Conservation (phyloP, 2,888 invertebrate genomes). For the Hoplodrina blanda region DNA sequence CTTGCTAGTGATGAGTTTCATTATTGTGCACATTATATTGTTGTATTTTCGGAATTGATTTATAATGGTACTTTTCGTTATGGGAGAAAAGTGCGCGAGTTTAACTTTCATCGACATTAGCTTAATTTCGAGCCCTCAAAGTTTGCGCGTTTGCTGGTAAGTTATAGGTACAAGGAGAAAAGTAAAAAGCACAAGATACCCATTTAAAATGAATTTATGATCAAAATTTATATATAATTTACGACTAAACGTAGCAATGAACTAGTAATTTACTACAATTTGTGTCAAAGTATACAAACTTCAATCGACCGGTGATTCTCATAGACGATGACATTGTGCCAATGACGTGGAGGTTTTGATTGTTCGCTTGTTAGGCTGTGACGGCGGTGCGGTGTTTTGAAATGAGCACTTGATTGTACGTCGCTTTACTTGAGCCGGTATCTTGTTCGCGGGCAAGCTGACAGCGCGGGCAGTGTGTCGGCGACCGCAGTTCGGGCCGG, state of each 20-base stretch:
- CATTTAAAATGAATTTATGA: not conserved
- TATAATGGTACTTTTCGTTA: slow-evolving; percentile 51
- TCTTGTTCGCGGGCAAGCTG: slow-evolving; percentile 76
- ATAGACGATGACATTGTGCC: slow-evolving; percentile 68
- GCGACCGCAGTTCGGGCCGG: slow-evolving; percentile 82
- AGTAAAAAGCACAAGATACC: slow-evolving; percentile 1
- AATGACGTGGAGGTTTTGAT: slow-evolving; percentile 75
- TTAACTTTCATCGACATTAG: slow-evolving; percentile 62
- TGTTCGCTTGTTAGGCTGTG: slow-evolving; percentile 74
- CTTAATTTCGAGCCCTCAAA: slow-evolving; percentile 58
- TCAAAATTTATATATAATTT: slow-evolving; percentile 6
- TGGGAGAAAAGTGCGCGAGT: slow-evolving; percentile 71
- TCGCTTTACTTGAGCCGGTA: slow-evolving; percentile 75
- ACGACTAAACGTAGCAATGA: slow-evolving; percentile 15
- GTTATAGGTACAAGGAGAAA: slow-evolving; percentile 48
- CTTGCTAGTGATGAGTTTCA: slow-evolving; percentile 42
- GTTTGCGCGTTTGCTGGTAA: slow-evolving; percentile 75
- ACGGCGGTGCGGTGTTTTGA: slow-evolving; percentile 74
- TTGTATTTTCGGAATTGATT: slow-evolving; percentile 8
- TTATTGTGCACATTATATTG: slow-evolving; percentile 14
- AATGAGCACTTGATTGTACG: slow-evolving; percentile 77
- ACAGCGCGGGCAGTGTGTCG: slow-evolving; percentile 80
- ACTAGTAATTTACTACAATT: slow-evolving; percentile 31
- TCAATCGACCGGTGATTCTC: slow-evolving; percentile 60
- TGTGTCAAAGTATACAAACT: slow-evolving; percentile 40